Base-by-base conservation (phyloP, 2,797 vertebrate species). In the Acanthornis magna region DNA sequence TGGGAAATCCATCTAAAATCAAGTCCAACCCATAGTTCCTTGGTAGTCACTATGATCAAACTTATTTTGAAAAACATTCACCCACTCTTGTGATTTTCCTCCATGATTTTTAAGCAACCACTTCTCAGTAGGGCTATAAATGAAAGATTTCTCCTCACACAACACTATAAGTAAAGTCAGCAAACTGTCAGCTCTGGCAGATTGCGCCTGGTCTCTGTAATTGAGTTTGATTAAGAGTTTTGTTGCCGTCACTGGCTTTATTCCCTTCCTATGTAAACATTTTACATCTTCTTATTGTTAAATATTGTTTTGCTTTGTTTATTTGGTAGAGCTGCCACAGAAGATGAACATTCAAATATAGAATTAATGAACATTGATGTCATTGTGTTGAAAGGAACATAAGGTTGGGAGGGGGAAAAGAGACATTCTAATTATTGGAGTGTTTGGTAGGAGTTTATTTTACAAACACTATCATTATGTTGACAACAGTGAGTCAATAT, bases 361-460 rank as follows among this genome's bases (percentile, higher is more conserved):
- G 91, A 96, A 95, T 88, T 96, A 96, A 96, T 92, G 90, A 97
- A 96, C 82, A 93, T 81, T 94, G 93, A 92, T 96, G 85, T 81
- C 22, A 66, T 90, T 81, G 70, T 60, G 42, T 95, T 94, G 70
- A 95, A 87, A 96, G 51, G 80, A 97, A 91, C 91, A 96, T 97
- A 97, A 93, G 94, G 83, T 66, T 96, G 88, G 75, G 92, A 88
- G 72, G 78, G 55, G 50, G 8, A 19, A 45, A 91, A 88, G 67
- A 91, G 73, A 79, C 85, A 61, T 58, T 93, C 48, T 96, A 96
- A 96, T 97, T 96, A 88, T 88, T 91, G 83, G 57, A 95, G 23
- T 47, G 72, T 42, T 88, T 82, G 60, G 45, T 92, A 74, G 94
- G 89, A 95, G 63, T 96, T 94, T 95, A 91, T 96, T 96, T 94